Evolutionary conservation across 2,888 invertebrate genomes (phyloP).

Genomic region (Pogonocherus hispidulus): DNA sequence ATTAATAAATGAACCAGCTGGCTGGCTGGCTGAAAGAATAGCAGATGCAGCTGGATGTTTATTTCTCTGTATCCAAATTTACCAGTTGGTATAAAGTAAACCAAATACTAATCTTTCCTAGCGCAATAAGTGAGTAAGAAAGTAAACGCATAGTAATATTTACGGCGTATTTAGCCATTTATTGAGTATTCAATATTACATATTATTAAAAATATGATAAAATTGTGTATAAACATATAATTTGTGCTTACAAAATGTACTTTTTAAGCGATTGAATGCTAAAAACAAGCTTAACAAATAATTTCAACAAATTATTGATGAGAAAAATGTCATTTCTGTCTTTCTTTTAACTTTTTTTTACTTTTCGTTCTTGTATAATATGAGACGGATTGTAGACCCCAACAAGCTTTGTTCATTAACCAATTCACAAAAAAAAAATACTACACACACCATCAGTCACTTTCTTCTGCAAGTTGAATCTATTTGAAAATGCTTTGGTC

Average conservation of each 20-base stretch:
- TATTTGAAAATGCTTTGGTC: too few species aligned
- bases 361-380: constrained; percentile 40
- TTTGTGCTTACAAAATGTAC: constrained; percentile 67
- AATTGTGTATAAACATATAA: constrained; percentile 68
- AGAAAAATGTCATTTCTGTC: constrained; percentile 34
- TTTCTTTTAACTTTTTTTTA: constrained; percentile 28
- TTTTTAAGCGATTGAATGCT: constrained; percentile 60
- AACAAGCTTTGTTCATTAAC: constrained; percentile 46
- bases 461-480: too few species aligned
- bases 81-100: too few species aligned
- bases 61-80: too few species aligned
- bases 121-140: too few species aligned
- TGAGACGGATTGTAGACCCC: constrained; percentile 47
- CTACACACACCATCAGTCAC: too few species aligned
- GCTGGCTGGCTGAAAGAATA: too few species aligned
- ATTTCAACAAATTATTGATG: constrained; percentile 53
- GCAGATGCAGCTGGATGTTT: too few species aligned
- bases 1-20: too few species aligned
- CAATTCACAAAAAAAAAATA: not conserved
- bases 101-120: too few species aligned
- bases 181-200: constrained; percentile 56
- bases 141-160: not conserved
- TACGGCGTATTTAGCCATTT: constrained; percentile 40
- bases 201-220: constrained; percentile 69
- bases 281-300: constrained; percentile 55